These are phyloP conservation scores for Sycon ciliatum DNA, from an alignment of 37 sponge, comb jelly and placozoan genomes.

Conservation along the genomic window DNA sequence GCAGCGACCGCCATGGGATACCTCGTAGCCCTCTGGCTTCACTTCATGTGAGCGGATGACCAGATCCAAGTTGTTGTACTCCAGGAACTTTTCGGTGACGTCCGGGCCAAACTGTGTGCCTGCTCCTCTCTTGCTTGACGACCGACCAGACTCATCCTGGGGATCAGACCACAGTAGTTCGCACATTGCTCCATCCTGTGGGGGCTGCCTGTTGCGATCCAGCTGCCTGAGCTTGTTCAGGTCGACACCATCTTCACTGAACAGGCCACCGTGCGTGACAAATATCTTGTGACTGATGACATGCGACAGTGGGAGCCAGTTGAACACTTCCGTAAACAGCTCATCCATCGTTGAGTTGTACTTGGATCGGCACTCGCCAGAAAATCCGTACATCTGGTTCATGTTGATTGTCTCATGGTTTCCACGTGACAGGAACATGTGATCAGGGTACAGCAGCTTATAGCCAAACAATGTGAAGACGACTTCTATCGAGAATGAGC, in stretches of 20 bases:
- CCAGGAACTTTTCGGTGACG: conserved; percentile 66
- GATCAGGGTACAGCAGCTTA: conserved; percentile 80
- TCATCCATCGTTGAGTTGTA: conserved; percentile 74
- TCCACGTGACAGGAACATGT: conserved; percentile 86
- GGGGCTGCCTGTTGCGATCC: conserved; percentile 54
- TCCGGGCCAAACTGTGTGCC: conserved; percentile 97
- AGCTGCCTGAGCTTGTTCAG: conserved; percentile 74
- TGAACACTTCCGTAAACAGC: conserved; percentile 90
- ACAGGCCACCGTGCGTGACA: conserved; percentile 94
- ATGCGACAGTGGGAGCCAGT: conserved; percentile 87
- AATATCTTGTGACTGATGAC: conserved; percentile 65
- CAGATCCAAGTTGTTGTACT: conserved; percentile 60
- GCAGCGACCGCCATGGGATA: conserved; percentile 82
- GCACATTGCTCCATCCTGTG: conserved; percentile 74
- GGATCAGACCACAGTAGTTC: conserved; percentile 99
- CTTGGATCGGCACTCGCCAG: conserved; percentile 88
- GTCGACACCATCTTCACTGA: conserved; percentile 67
- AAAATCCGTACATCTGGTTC: conserved; percentile 99
- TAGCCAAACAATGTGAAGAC: conserved; percentile 84
- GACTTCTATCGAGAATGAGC: conserved; percentile 89
- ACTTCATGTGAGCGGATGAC: conserved; percentile 92
- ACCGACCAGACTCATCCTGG: conserved; percentile 56
- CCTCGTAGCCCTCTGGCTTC: conserved; percentile 92
- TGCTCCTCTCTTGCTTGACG: conserved; percentile 87
- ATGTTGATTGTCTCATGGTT: conserved; percentile 88